Percentiles rank a stretch among this genome's conserved stretches.
These are phyloP conservation scores for Antheraea pernyi DNA, from an alignment of 1,140 invertebrate genomes.

Conservation along the genomic window DNA sequence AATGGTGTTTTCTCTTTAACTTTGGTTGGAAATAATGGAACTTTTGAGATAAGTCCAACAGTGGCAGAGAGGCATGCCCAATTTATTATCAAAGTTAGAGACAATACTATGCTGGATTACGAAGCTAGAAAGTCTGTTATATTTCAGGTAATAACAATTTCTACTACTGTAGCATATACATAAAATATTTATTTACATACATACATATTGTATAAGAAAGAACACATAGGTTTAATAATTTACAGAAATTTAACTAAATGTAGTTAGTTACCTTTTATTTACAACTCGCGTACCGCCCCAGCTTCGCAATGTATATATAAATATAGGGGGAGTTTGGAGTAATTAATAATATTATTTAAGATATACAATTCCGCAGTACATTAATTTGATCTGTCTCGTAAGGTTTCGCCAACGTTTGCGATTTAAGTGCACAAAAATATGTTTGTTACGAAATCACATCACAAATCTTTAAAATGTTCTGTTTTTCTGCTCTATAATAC, in stretches of 20 bases:
- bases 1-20: slow-evolving; percentile 91
- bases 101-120: slow-evolving; percentile 90
- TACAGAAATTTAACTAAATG: not conserved
- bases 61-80: slow-evolving; percentile 90
- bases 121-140: slow-evolving; percentile 86
- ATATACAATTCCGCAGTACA: too few relatives aligned
- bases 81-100: slow-evolving; percentile 91
- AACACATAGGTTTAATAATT: not conserved
- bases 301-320: too few relatives aligned
- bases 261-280: not conserved
- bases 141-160: slow-evolving; percentile 80
- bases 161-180: not conserved
- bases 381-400: too few relatives aligned
- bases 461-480: too few relatives aligned
- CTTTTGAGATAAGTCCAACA: slow-evolving; percentile 93
- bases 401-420: too few relatives aligned
- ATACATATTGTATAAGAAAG: not conserved
- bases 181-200: not conserved
- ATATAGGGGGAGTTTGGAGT: too few relatives aligned
- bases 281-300: too few relatives aligned
- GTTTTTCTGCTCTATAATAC: too few relatives aligned
- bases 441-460: too few relatives aligned
- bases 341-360: too few relatives aligned
- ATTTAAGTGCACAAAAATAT: too few relatives aligned
- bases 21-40: slow-evolving; percentile 90